Conservation (phyloP, 2,888 invertebrate species). For the Neoscelio sp. region DNA sequence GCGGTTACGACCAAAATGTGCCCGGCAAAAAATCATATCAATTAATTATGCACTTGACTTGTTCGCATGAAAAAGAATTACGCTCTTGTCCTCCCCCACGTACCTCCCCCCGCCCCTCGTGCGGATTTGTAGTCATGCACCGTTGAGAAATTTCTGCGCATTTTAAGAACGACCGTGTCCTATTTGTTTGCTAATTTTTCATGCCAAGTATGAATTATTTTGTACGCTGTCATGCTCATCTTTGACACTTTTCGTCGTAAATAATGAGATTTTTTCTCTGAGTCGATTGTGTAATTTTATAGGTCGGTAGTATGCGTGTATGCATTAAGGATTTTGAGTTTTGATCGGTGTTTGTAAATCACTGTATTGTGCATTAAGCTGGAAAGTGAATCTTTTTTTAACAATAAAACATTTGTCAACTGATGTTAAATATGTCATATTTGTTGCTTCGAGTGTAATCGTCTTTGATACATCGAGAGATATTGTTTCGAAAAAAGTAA, state of each 20-base stretch:
- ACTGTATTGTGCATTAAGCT: slow-evolving; percentile 35
- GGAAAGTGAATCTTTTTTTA: neutral
- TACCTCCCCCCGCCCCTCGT: neutral
- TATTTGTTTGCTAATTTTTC: slow-evolving; percentile 58
- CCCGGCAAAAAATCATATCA: slow-evolving; percentile 69
- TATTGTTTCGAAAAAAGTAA: no score
- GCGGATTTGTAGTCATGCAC: slow-evolving; percentile 2
- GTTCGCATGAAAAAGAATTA: slow-evolving; percentile 31
- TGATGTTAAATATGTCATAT: no score
- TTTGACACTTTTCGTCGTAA: slow-evolving; percentile 59
- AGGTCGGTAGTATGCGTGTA: slow-evolving; percentile 5
- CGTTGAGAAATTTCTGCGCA: slow-evolving; percentile 45
- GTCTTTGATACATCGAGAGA: no score
- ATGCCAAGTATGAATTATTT: slow-evolving; percentile 55
- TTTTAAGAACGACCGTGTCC: slow-evolving; percentile 56
- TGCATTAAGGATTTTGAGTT: slow-evolving; percentile 9
- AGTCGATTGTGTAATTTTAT: slow-evolving; percentile 2
- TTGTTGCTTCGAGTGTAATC: no score
- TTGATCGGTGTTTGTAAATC: slow-evolving; percentile 45
- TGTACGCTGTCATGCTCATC: slow-evolving; percentile 33
- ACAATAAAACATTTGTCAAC: no score
- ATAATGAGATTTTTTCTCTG: slow-evolving; percentile 37
- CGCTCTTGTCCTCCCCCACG: neutral
- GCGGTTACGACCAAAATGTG: slow-evolving; percentile 45
- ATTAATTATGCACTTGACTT: slow-evolving; percentile 69